Evolutionary conservation across 2,888 invertebrate species (phyloP), one percentile per base, ranked within the genome.

Genomic region (Elysia crispata): DNA sequence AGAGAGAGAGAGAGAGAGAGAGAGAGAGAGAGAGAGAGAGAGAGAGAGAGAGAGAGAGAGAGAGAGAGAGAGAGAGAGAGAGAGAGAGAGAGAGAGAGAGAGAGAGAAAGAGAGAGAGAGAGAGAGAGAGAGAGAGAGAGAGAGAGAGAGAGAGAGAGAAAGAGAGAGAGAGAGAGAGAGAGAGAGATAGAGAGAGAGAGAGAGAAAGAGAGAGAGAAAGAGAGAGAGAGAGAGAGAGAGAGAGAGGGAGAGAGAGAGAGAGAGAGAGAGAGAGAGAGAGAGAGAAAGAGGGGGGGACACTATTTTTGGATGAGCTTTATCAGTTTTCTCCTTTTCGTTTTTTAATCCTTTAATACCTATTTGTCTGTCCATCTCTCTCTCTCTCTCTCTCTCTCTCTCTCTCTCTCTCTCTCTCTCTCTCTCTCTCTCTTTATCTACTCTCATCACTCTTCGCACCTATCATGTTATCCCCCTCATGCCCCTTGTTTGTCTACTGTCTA

Each of bases 21-120:
- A 72, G n/a, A 78, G 60, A 78, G 28, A 78, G 33, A 64, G n/a
- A 62, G 70, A 78, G 20, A 72, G 28, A 64, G 11, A 66, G 73
- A 30, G 28, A 62, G 66, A 50, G 18, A 64, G 54, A 28, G n/a
- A 25, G 62, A 41, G 23, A 64, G 41, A 41, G 13, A 64, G 25
- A n/a, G 18, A 64, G 33, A 41, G 18, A 41, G 41, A 75, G 33
- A 75, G 30, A 67, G 30, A 67, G 18, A 50, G 18, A 50, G 23
- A 18, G 70, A 57, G 23, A n/a, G 60, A 28, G 11, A 69, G 25
- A 57, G 50, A 72, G 28, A 60, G 69, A 77, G 50, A 23, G 18
- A 15, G 28, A 57, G 33, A 54, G n/a, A 28, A 20, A 57, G 30
- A 70, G 49, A 77, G 33, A 57, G 54, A 31, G 20, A 60, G 33